A percentile compares a stretch with the other conserved stretches of the same genome.
Conservation (phyloP, 2,888 invertebrate genomes). For the Agriopis aurantiaria region DNA sequence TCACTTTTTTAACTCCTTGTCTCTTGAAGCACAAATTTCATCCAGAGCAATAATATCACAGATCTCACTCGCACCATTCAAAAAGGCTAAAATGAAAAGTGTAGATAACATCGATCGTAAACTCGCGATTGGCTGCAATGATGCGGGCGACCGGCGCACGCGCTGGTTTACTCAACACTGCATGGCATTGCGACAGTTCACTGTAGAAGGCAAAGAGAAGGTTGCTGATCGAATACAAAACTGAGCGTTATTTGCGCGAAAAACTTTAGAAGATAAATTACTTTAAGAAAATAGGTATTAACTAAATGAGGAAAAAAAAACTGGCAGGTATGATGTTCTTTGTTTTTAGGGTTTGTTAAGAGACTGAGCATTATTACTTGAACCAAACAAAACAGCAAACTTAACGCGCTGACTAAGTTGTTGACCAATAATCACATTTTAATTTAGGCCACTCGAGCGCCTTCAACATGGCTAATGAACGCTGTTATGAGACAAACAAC, state of each 20-base stretch:
- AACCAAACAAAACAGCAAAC: too few species aligned
- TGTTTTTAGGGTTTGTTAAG: too few species aligned
- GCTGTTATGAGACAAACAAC: too few species aligned
- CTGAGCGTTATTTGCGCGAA: slow-evolving; percentile 2
- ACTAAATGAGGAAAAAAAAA: not conserved
- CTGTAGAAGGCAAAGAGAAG: slow-evolving; percentile 35
- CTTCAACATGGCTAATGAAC: too few species aligned
- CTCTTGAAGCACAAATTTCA: not conserved
- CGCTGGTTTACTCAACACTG: slow-evolving; percentile 43
- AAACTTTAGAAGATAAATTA: not conserved
- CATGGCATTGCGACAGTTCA: slow-evolving; percentile 14
- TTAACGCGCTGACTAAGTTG: too few species aligned
- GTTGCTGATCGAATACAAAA: slow-evolving; percentile 16
- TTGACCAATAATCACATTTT: too few species aligned
- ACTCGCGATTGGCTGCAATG: slow-evolving; percentile 3
- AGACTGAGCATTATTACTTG: too few species aligned
- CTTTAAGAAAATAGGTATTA: not conserved
- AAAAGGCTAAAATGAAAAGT: not conserved
- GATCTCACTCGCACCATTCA: not conserved
- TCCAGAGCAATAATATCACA: not conserved
- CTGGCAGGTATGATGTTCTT: not conserved
- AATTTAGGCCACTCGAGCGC: too few species aligned
- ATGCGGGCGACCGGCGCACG: slow-evolving; percentile 46
- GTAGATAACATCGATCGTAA: not conserved
- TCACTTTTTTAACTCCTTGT: not conserved